Evolutionary conservation across 2,113 vertebrate genomes (phyloP), one percentile per base, ranked within the genome.

Genomic region (Sebastes fasciatus): DNA sequence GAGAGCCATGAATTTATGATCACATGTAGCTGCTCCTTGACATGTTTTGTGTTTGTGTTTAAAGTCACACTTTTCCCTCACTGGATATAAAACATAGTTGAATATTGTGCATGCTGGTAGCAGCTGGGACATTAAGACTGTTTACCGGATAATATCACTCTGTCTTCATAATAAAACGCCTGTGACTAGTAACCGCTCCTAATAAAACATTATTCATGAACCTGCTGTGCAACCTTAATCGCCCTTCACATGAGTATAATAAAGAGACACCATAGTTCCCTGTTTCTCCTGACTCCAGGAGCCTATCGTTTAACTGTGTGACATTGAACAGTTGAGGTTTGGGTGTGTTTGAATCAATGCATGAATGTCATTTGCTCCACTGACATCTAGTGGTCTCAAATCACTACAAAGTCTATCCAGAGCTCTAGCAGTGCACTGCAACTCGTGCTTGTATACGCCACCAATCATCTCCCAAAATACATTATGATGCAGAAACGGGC

Each of bases 311-410:
- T 40, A 54, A 55, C 49, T 21, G 19, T 10, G 3, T 4, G 17
- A 63, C 16, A 63, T 12, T 26, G 5, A 45, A 60, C 16, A 62
- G 8, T 19, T 3, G 21, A 64, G 48, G 16, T 67, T 51, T 4
- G 42, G 23, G 26, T 57, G 45, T 46, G 51, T 85, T 11, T 60
- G 12, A 34, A 51, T 16, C 1, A 6, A 13, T 55, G 64, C 12
- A 26, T 43, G 14, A 62, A 52, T 7, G 23, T 43, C 19, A 8
- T 73, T 75, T 23, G 23, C 55, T 82, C 43, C 55, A 74, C 85
- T 91, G 88, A 89, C 88, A 90, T 83, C 87, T 86, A 79, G 87
- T 93, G 89, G 89, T 60, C 42, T 34, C 6, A 21, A 7, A 74
- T 6, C 17, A 75, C 46, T 71, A 48, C 26, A 19, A 40, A 72